A percentile compares a stretch with the other conserved stretches of the same genome.
Conservation (phyloP, 2,888 invertebrate genomes). For the Tipula helvola region DNA sequence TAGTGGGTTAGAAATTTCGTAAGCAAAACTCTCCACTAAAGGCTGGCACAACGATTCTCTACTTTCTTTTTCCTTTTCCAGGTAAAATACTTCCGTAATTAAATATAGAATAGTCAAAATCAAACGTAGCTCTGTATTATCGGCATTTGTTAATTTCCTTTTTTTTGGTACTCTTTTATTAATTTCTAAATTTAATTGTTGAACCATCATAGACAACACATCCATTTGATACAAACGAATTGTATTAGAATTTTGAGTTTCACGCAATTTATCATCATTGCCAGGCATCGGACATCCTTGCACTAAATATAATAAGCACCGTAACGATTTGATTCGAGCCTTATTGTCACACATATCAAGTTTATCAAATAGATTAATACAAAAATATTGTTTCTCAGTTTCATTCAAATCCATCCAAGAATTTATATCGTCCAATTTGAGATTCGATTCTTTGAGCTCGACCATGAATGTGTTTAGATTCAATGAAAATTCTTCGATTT, state of each 20-base stretch:
- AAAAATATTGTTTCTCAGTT: not conserved
- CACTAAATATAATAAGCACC: not conserved
- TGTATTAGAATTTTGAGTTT: not conserved
- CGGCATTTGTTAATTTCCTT: not conserved
- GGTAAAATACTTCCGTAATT: not conserved
- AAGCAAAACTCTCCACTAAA: not conserved
- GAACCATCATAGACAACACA: not conserved
- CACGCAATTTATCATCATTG: not conserved
- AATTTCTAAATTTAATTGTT: not conserved
- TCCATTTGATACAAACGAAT: not conserved
- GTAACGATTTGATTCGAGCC: not conserved
- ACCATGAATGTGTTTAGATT: not conserved
- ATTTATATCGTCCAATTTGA: not conserved
- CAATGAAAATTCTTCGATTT: not conserved
- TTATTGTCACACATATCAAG: not conserved
- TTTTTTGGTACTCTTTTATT: not conserved
- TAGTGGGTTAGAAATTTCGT: not conserved
- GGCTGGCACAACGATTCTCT: not conserved
- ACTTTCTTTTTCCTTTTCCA: not conserved
- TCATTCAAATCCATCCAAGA: not conserved
- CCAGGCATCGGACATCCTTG: not conserved
- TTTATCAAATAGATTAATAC: not conserved
- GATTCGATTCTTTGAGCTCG: not conserved
- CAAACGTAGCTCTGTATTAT: not conserved
- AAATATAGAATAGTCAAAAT: not conserved